These are phyloP conservation scores for Heloderma charlesbogerti DNA, from an alignment of 2,113 vertebrate genomes.

Conservation along the genomic window DNA sequence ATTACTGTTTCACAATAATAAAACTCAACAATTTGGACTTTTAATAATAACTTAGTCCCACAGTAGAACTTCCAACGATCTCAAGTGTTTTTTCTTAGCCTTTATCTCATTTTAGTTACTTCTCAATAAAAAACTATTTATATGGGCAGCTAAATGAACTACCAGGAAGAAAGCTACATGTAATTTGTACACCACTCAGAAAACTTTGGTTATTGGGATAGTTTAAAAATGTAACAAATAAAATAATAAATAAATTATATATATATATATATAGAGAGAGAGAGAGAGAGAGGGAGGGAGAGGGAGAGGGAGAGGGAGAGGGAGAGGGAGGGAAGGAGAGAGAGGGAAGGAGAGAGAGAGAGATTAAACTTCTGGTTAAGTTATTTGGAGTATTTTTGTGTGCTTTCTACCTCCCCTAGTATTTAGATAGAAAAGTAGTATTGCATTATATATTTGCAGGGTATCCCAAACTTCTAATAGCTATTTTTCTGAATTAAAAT, in stretches of 20 bases:
- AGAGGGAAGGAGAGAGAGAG: no score
- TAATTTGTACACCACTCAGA: neutral
- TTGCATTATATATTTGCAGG: neutral
- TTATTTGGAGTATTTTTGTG: neutral
- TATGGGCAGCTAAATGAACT: neutral
- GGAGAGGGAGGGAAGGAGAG: no score
- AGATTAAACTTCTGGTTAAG: neutral
- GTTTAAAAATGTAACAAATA: no score
- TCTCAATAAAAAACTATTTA: constrained; percentile 17
- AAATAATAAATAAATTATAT: no score
- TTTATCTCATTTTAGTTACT: constrained; percentile 10
- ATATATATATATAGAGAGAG: no score
- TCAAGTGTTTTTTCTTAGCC: neutral
- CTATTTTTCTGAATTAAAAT: no score
- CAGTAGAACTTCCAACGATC: neutral
- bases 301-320: no score
- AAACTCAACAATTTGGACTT: constrained; percentile 6
- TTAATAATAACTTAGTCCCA: constrained; percentile 13
- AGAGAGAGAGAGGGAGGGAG: no score
- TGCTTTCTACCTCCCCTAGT: neutral
- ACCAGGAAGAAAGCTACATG: neutral
- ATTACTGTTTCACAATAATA: constrained; percentile 34
- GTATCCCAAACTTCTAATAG: no score
- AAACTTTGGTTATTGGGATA: no score
- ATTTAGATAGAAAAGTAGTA: neutral